Conservation (phyloP, 37 sponge, comb jelly and placozoan species). For the Spongia lamella region DNA sequence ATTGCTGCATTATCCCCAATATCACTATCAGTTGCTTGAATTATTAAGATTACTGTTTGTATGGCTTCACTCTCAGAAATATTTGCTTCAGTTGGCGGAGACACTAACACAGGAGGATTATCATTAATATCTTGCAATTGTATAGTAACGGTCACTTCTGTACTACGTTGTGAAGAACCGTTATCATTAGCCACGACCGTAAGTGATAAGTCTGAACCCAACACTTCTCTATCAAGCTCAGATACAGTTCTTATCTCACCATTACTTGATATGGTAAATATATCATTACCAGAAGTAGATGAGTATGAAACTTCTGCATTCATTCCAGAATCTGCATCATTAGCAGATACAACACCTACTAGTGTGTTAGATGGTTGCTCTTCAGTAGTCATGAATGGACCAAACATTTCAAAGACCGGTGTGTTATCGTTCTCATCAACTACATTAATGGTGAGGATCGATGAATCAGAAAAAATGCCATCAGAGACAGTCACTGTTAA, state of each 20-base stretch:
- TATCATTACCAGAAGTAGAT: background rate
- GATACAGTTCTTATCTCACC: conserved; percentile 1
- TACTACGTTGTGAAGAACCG: conserved; percentile 42
- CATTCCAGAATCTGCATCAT: conserved; percentile 39
- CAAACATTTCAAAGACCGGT: conserved; percentile 16
- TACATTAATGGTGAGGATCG: conserved; percentile 36
- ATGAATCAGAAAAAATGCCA: conserved; percentile 4
- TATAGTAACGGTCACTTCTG: conserved; percentile 41
- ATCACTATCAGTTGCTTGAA: conserved; percentile 62
- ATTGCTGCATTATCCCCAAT: conserved; percentile 53
- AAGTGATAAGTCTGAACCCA: too few species aligned
- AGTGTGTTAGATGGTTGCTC: background rate
- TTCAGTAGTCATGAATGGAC: conserved; percentile 27
- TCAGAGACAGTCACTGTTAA: conserved; percentile 5
- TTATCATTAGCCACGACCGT: conserved; percentile 56
- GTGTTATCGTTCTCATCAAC: conserved; percentile 48
- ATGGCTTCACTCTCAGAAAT: conserved; percentile 28
- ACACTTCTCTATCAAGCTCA: background rate
- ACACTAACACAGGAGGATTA: conserved; percentile 62
- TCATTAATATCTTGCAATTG: conserved; percentile 73
- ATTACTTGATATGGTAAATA: background rate
- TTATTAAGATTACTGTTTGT: conserved; percentile 19
- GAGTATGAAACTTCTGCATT: background rate
- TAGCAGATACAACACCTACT: conserved; percentile 23
- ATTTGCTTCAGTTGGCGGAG: background rate